phyloP scores from a whole-genome alignment of 2,113 vertebrate genomes.

The Dasyprocta punctata region DNA sequence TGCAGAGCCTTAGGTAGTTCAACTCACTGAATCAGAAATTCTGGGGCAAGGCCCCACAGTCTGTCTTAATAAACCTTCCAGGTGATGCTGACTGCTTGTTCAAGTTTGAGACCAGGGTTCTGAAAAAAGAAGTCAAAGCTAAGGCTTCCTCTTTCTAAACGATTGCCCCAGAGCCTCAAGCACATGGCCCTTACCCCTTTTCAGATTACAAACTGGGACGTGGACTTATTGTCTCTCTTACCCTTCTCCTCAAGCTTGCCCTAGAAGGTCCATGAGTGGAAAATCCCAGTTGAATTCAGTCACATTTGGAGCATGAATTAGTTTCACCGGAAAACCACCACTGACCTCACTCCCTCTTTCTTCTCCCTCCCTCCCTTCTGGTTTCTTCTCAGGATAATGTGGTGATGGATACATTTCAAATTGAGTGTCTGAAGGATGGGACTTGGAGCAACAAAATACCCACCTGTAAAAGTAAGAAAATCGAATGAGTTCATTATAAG shows the following conservation, averaged over 20 bases:
- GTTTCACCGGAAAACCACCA: not conserved
- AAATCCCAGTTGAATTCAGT: not conserved
- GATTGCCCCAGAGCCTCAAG: not conserved
- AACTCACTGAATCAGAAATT: not conserved
- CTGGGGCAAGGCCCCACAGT: not conserved
- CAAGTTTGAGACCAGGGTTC: not conserved
- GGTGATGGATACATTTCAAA: conserved; percentile 90
- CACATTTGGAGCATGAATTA: not conserved
- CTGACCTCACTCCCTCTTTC: not conserved
- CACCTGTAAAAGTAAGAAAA: conserved; percentile 92
- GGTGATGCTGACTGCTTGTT: not conserved
- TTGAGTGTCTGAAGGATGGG: conserved; percentile 92
- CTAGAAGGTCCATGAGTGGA: not conserved
- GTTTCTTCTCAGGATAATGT: conserved; percentile 86
- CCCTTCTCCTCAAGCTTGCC: not conserved
- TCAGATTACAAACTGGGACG: not conserved
- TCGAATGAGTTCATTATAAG: not conserved
- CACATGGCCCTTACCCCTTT: not conserved
- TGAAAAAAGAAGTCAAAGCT: not conserved
- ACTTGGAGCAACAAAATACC: conserved; percentile 92
- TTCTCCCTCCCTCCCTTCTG: not conserved
- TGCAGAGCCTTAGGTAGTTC: not conserved
- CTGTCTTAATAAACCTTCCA: not conserved
- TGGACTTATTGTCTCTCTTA: not conserved
- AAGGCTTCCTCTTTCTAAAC: not conserved